Evolutionary conservation across 2,797 vertebrate species (phyloP), one percentile per base, ranked within the genome.

Genomic region (Salarias fasciatus): DNA sequence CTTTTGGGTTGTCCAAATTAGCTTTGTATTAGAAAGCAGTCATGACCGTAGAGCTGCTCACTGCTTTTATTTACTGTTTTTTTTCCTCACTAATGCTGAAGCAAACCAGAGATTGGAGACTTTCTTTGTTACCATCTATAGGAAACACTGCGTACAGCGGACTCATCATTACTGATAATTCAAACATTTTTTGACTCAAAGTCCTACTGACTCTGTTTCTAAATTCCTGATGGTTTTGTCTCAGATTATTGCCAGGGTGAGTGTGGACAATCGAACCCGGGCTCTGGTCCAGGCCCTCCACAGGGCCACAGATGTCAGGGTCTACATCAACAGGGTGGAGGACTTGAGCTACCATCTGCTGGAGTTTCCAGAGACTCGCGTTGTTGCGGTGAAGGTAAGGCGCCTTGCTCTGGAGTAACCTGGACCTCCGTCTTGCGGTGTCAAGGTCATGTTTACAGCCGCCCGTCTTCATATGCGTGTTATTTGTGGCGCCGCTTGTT

Each of bases 161-260:
- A 24, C 18, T 24, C 24, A 24, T 24, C 18, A 24, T 24, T 24
- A 3, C 18, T 24, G 24, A 24, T 24, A 24, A 24, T 24, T 24
- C 18, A 24, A 2, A 18, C 18, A 24, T 2, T 24, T n/a, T 24
- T 24, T 24, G 18, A 3, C 18, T 24, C 24, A 2, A 24, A 24
- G 24, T 24, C 24, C 18, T 6, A 33, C 33, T 5, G 33, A 35
- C 33, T 1, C 6, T 6, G 6, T 35, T 35, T 6, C 33, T 24
- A 35, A 9, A 35, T 35, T 33, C 35, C 33, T 35, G 33, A 2
- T 35, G 6, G 9, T 35, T 35, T 35, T 35, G 33, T 6, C 49
- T 57, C 70, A 99, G 97, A 99, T 99, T 77, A 98, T 99, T 89
- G 96, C 96, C 67, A 94, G 95, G 82, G 94, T 97, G 75, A 98